These are phyloP conservation scores for Branchinecta lynchi DNA, from an alignment of 1,140 invertebrate species.

Conservation along the genomic window DNA sequence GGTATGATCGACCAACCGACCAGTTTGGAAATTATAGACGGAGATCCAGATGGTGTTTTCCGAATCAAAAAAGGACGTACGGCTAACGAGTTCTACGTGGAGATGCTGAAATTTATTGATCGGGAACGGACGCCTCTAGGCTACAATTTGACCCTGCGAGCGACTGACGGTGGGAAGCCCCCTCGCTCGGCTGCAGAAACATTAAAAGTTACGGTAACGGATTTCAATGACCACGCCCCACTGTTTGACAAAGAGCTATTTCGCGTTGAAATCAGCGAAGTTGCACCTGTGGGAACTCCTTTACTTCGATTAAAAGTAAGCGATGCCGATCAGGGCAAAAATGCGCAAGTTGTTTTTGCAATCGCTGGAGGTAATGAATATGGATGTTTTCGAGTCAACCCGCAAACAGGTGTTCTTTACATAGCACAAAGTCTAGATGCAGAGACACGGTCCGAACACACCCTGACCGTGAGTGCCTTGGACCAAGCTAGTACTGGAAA, in stretches of 20 bases:
- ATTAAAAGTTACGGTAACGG: constrained; percentile 39
- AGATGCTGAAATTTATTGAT: constrained; percentile 57
- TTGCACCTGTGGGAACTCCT: constrained; percentile 69
- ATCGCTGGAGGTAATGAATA: constrained; percentile 85
- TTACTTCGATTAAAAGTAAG: constrained; percentile 68
- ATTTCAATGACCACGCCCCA: constrained; percentile 68
- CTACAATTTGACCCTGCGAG: constrained; percentile 71
- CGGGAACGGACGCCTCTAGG: constrained; percentile 53
- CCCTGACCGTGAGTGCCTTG: constrained; percentile 73
- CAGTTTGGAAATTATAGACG: constrained; percentile 67
- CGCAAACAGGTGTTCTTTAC: constrained; percentile 73
- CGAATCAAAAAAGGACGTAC: constrained; percentile 41
- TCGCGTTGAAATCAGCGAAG: constrained; percentile 70
- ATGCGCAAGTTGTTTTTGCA: constrained; percentile 65
- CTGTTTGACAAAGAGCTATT: constrained; percentile 77
- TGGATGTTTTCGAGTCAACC: constrained; percentile 68
- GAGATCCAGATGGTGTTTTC: constrained; percentile 74
- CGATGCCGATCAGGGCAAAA: constrained; percentile 63
- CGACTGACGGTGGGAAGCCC: constrained; percentile 64
- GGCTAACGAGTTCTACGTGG: constrained; percentile 34
- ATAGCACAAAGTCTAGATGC: constrained; percentile 69
- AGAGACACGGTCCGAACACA: constrained; percentile 72
- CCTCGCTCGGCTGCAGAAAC: constrained; percentile 32
- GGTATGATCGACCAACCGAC: constrained; percentile 68
- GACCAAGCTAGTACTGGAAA: constrained; percentile 70